Evolutionary conservation across 2,888 invertebrate genomes (phyloP).

Genomic region (Tetropium fuscum): DNA sequence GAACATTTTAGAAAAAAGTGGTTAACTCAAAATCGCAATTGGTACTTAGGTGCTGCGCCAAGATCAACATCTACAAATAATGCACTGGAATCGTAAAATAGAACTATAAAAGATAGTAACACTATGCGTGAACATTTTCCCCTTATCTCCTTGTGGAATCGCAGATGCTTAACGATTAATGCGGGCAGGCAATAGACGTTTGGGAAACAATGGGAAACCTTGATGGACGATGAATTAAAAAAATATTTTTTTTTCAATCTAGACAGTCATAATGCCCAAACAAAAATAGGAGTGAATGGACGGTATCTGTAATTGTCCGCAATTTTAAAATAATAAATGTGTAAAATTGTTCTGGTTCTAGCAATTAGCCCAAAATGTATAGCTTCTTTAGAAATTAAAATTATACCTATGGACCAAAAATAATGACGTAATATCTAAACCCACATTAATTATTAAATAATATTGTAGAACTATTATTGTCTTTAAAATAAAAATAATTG

Average conservation of each 20-base stretch:
- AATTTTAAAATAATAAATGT: too few species aligned
- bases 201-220: not conserved
- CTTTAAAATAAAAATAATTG: too few species aligned
- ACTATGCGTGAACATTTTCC: not conserved
- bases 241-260: not conserved
- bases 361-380: too few species aligned
- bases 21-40: not conserved
- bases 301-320: too few species aligned
- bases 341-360: too few species aligned
- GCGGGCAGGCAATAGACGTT: not conserved
- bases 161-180: not conserved
- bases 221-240: not conserved
- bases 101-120: not conserved
- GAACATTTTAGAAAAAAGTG: not conserved
- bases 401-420: too few species aligned
- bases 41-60: not conserved
- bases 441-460: too few species aligned
- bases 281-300: too few species aligned
- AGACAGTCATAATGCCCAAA: too few species aligned
- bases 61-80: not conserved
- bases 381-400: too few species aligned
- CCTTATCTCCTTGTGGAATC: not conserved
- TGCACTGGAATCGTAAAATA: not conserved
- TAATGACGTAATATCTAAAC: too few species aligned
- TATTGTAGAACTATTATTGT: too few species aligned